A percentile compares a stretch with the other conserved stretches of the same genome.
Evolutionary conservation across 2,113 vertebrate genomes (phyloP).

Genomic region (Thalassarche chlororhynchos): DNA sequence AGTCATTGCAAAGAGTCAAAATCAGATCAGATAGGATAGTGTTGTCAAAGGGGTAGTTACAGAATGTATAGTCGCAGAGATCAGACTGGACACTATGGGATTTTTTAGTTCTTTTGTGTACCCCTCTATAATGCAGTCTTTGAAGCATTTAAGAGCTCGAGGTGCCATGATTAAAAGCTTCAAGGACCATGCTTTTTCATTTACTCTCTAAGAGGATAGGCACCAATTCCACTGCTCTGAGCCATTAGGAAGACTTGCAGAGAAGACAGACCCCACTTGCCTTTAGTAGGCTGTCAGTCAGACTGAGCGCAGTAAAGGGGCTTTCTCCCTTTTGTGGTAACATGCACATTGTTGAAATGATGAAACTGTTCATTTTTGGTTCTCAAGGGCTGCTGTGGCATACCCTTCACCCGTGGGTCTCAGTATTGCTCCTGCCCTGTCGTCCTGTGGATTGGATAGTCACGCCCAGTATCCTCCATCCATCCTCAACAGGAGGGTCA

Average conservation of each 20-base stretch:
- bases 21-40: not conserved
- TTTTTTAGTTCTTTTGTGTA: not conserved
- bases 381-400: not conserved
- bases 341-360: not conserved
- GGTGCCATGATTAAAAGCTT: not conserved
- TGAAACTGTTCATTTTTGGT: not conserved
- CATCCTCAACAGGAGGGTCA: not conserved
- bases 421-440: not conserved
- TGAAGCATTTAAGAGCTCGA: not conserved
- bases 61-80: not conserved
- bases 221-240: not conserved
- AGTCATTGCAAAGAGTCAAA: not conserved
- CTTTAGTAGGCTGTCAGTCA: not conserved
- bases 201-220: not conserved
- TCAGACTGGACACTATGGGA: not conserved
- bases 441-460: not conserved
- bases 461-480: not conserved
- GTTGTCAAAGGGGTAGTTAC: not conserved
- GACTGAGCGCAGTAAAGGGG: rapidly evolving
- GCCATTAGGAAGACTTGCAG: not conserved
- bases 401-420: not conserved
- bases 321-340: not conserved
- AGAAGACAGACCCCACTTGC: not conserved
- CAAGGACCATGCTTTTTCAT: not conserved
- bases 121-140: not conserved